These are phyloP conservation scores for Crotalus viridis DNA, from an alignment of 2,113 vertebrate genomes.

Conservation along the genomic window DNA sequence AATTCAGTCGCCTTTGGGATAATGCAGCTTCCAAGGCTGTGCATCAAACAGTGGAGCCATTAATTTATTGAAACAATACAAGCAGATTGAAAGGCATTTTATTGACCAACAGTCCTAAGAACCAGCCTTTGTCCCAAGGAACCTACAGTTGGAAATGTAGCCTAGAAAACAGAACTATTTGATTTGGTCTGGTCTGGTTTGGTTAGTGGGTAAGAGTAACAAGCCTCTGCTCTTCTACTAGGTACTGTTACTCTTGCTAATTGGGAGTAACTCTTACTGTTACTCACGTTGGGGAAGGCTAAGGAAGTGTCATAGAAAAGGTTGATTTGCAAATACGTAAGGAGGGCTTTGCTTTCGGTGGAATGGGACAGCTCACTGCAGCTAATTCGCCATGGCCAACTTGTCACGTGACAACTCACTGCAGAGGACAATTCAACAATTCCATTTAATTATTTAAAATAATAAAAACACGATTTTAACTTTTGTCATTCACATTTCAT, in stretches of 20 bases:
- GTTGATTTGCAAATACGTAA: neutral
- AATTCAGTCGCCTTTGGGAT: neutral
- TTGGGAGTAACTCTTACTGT: too few species aligned
- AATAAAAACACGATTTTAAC: neutral
- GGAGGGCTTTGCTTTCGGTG: neutral
- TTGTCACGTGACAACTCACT: neutral
- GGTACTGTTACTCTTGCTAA: neutral
- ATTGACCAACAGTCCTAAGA: neutral
- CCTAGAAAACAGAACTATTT: neutral
- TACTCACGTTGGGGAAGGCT: neutral
- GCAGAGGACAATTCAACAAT: neutral
- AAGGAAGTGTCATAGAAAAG: neutral
- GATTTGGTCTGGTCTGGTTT: neutral
- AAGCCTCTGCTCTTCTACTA: neutral
- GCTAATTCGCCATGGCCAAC: neutral
- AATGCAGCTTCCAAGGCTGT: constrained; percentile 3
- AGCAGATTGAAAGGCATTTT: neutral
- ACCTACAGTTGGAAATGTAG: neutral
- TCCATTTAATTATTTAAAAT: neutral
- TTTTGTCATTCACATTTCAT: neutral
- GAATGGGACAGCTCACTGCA: neutral
- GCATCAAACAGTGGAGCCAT: too few species aligned
- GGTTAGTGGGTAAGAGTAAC: neutral
- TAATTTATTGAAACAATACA: neutral
- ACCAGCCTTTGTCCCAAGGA: neutral